These are phyloP conservation scores for Ictalurus punctatus DNA, from an alignment of 2,113 vertebrate species.

Conservation along the genomic window DNA sequence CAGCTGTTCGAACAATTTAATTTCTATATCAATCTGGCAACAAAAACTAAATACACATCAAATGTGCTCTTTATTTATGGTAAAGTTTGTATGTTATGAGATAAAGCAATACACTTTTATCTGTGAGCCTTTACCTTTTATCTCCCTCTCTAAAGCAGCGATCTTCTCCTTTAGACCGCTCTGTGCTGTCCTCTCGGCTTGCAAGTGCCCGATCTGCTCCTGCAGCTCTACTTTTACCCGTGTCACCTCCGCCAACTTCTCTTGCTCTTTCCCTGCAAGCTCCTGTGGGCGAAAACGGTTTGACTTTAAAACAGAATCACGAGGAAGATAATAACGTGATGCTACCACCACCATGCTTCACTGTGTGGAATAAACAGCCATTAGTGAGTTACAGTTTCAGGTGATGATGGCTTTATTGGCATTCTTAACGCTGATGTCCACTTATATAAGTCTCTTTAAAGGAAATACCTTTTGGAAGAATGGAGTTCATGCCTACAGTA, in stretches of 20 bases:
- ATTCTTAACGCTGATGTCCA: not conserved
- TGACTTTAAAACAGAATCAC: not conserved
- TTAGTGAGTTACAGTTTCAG: not conserved
- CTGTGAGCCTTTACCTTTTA: conserved; percentile 78
- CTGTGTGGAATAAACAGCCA: not conserved
- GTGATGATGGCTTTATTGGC: not conserved
- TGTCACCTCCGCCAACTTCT: conserved; percentile 82
- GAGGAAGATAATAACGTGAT: not conserved
- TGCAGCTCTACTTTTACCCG: conserved; percentile 85
- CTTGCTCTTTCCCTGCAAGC: conserved; percentile 84
- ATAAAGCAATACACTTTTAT: not conserved
- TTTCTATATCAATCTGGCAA: not conserved
- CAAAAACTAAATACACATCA: not conserved
- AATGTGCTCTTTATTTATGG: not conserved
- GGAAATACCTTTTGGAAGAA: not conserved
- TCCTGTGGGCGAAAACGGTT: conserved; percentile 69
- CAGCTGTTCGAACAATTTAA: no score
- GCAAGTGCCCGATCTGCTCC: conserved; percentile 84
- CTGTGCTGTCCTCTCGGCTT: conserved; percentile 81
- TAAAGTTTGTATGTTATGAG: not conserved
- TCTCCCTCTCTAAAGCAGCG: conserved; percentile 83
- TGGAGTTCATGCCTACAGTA: not conserved
- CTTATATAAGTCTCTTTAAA: not conserved
- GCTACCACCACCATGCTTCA: not conserved
- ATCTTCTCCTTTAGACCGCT: conserved; percentile 84